Conservation (phyloP, 1,140 invertebrate genomes). For the Dendroctonus valens region DNA sequence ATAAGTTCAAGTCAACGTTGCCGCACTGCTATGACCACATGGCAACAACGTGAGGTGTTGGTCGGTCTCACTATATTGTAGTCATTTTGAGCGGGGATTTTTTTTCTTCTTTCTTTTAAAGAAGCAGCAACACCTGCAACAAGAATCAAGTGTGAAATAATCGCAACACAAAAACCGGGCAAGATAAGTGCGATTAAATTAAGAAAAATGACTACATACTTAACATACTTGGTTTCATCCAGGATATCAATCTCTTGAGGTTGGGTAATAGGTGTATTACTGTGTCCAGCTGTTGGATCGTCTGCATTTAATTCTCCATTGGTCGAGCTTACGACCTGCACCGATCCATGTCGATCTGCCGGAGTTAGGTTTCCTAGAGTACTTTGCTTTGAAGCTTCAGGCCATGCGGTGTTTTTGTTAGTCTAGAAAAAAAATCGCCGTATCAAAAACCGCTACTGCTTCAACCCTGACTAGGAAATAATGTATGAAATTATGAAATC, state of each 20-base stretch:
- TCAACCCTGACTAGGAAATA: neutral
- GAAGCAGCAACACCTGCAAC: conserved; percentile 92
- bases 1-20: conserved; percentile 49
- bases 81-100: conserved; percentile 78
- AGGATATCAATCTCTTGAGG: conserved; percentile 90
- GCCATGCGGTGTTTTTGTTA: conserved; percentile 52
- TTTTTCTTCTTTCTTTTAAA: conserved; percentile 97
- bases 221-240: conserved; percentile 88
- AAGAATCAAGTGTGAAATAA: conserved; percentile 41
- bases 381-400: conserved; percentile 58
- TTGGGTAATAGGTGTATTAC: conserved; percentile 93
- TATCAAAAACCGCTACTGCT: neutral
- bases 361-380: conserved; percentile 78
- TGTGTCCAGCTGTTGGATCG: conserved; percentile 93
- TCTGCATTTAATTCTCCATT: conserved; percentile 94
- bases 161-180: neutral
- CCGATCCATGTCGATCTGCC: conserved; percentile 83
- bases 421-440: conserved; percentile 31
- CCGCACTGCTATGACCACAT: conserved; percentile 52
- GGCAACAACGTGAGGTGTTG: conserved; percentile 50
- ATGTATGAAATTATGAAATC: neutral
- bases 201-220: conserved; percentile 16
- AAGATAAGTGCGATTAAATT: neutral
- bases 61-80: conserved; percentile 54
- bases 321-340: conserved; percentile 94